A percentile compares a stretch with the other conserved stretches of the same genome.
Evolutionary conservation across 2,113 vertebrate species (phyloP).

Genomic region (Hemicordylus capensis): DNA sequence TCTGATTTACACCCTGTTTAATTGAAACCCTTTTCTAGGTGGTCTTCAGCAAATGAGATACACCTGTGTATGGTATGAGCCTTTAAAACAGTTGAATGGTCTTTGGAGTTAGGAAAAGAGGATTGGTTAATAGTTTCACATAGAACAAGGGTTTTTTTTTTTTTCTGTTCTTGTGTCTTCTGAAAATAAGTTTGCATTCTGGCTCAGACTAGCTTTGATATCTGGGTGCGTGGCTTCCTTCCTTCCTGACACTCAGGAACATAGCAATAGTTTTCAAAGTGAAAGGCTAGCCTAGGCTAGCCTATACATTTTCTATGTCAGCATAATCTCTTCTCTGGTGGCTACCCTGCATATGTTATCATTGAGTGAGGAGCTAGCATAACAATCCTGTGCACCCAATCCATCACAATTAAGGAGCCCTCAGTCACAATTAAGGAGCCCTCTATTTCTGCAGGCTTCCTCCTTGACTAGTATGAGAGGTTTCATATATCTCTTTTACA

Average conservation of each 20-base stretch:
- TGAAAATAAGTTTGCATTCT: not conserved
- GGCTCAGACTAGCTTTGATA: not conserved
- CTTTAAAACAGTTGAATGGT: not conserved
- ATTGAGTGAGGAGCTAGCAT: not conserved
- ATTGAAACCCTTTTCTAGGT: not conserved
- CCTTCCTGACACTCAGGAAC: not conserved
- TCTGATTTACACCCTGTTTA: not conserved
- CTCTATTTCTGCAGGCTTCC: not conserved
- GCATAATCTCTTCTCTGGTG: not conserved
- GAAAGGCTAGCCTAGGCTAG: not conserved
- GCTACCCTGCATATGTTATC: not conserved
- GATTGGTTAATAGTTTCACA: not conserved
- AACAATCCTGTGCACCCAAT: not conserved
- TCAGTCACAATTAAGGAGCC: not conserved
- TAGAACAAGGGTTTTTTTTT: too few species aligned
- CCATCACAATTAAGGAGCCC: not conserved
- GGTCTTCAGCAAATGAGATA: not conserved
- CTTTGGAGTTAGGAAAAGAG: not conserved
- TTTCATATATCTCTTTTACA: not conserved
- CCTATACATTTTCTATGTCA: not conserved
- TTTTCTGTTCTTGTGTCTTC: not conserved
- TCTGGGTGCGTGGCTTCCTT: not conserved
- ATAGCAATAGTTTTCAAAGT: not conserved
- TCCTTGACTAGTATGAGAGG: not conserved
- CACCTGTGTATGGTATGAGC: not conserved